These are phyloP conservation scores for Caenorhabditis macrosperma DNA, from an alignment of 2,888 invertebrate genomes.

Conservation along the genomic window DNA sequence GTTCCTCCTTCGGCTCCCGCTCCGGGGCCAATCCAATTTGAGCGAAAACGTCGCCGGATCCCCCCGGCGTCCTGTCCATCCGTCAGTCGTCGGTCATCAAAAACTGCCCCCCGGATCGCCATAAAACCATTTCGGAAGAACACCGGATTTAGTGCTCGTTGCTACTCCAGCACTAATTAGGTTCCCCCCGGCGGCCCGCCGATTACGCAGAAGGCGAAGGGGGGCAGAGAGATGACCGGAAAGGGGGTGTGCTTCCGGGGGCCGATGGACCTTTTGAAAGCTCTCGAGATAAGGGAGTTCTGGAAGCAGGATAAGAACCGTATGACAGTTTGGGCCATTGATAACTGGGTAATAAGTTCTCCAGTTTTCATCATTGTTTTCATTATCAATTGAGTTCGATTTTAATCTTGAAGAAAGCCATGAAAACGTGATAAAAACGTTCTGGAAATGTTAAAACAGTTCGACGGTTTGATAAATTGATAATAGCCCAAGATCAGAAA, in stretches of 20 bases:
- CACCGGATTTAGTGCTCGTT: constrained; percentile 23
- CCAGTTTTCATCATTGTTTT: no score
- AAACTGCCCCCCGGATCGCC: constrained; percentile 16
- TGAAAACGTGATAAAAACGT: no score
- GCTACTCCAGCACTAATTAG: constrained; percentile 24
- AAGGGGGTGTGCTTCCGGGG: not conserved
- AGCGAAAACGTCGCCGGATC: constrained; percentile 4
- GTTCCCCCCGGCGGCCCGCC: constrained; percentile 2
- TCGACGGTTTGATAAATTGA: no score
- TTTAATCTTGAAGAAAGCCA: no score
- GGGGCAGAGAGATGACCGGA: not conserved
- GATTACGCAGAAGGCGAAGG: not conserved
- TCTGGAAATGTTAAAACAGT: no score
- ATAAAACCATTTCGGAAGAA: constrained; percentile 42
- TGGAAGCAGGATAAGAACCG: no score
- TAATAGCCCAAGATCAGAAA: no score
- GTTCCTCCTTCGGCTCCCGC: not conserved
- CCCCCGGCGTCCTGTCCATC: not conserved
- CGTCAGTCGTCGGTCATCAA: constrained; percentile 37
- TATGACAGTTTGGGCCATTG: no score
- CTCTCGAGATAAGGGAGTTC: not conserved
- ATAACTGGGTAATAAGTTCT: no score
- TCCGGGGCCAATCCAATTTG: constrained; percentile 43
- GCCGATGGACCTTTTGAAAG: not conserved
- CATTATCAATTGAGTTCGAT: no score